These are phyloP conservation scores for Neomonachus schauinslandi DNA, from an alignment of 2,113 vertebrate genomes.

Conservation along the genomic window DNA sequence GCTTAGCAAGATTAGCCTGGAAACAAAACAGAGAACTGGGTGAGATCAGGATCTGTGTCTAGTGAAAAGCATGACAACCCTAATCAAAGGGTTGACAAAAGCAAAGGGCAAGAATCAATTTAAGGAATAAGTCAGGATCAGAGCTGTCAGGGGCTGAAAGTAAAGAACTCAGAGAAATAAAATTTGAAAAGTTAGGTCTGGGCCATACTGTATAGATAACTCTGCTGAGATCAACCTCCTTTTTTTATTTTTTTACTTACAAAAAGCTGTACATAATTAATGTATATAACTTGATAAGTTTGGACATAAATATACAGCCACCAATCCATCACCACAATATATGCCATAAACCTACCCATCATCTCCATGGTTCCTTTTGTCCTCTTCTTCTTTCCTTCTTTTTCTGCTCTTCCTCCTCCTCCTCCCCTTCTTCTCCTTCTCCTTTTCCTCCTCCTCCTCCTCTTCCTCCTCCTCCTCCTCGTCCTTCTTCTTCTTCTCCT, in stretches of 20 bases:
- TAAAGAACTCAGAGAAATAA: background rate
- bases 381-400: background rate
- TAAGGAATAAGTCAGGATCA: conserved; percentile 17
- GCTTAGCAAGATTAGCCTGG: background rate
- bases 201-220: background rate
- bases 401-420: background rate
- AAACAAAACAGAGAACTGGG: background rate
- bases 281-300: background rate
- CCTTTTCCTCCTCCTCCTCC: background rate
- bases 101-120: background rate
- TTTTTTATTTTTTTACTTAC: background rate
- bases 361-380: background rate
- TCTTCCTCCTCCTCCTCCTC: background rate
- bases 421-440: background rate
- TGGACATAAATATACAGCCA: background rate
- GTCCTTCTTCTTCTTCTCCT: background rate
- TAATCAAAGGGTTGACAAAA: background rate
- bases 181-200: background rate
- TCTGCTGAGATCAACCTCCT: background rate
- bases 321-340: background rate
- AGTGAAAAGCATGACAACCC: background rate
- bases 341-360: background rate
- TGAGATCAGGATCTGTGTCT: conserved; percentile 15
- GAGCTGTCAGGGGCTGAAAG: background rate
- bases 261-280: background rate